phyloP scores from a whole-genome alignment of 2,888 invertebrate species.

The Clunio marinus region DNA sequence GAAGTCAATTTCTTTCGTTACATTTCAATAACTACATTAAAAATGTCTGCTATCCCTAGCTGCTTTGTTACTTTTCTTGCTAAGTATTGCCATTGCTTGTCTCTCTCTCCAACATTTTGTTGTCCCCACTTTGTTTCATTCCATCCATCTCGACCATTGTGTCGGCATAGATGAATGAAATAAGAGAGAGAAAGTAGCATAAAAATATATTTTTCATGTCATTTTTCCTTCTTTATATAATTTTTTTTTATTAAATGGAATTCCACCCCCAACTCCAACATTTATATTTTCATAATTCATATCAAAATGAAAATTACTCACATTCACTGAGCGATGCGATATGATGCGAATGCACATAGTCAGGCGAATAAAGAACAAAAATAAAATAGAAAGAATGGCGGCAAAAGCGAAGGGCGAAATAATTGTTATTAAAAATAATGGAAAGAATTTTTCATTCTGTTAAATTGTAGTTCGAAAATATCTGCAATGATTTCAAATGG shows the following conservation, averaged over 20 bases:
- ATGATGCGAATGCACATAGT: not conserved
- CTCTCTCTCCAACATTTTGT: not conserved
- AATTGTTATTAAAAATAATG: slow-evolving; percentile 38
- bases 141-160: not conserved
- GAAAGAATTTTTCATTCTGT: slow-evolving; percentile 28
- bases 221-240: too few species aligned
- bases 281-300: slow-evolving; percentile 16
- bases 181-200: not conserved
- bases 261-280: not conserved
- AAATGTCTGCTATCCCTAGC: too few species aligned
- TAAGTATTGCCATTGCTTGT: too few species aligned
- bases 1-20: slow-evolving; percentile 18
- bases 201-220: slow-evolving; percentile 25
- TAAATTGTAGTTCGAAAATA: slow-evolving; percentile 36
- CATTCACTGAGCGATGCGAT: too few species aligned
- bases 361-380: not conserved
- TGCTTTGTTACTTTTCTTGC: too few species aligned
- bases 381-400: not conserved
- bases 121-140: not conserved
- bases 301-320: slow-evolving; percentile 19
- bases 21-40: not conserved
- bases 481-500: slow-evolving; percentile 38
- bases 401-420: not conserved
- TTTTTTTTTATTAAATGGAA: not conserved
- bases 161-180: too few species aligned